Evolutionary conservation across 2,113 vertebrate genomes (phyloP), one percentile per base, ranked within the genome.

Genomic region (Micronycteris hirsuta): DNA sequence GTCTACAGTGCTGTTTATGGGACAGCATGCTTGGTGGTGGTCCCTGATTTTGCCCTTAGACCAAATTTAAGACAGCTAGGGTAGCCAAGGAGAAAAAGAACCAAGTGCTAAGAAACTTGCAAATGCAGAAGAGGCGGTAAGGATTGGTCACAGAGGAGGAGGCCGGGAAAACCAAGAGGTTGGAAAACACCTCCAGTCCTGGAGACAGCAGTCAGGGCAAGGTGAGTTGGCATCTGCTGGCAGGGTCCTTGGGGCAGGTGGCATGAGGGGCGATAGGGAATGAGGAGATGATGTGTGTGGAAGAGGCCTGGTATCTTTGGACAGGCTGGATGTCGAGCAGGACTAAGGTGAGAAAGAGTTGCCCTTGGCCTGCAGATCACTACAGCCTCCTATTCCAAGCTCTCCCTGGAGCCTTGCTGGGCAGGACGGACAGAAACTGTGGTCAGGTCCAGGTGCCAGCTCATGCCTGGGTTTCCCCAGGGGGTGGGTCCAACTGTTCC

Each of bases 401-500:
- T 61, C 86, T 38, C 33, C 41, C 36, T 47, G 74, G 56, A 73
- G 43, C 68, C 36, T 94, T 4, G 3, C 1, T 83, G 47, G 88
- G 77, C 88, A 93, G 54, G 89, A 52, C 31, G n/a, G 68, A 83
- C 91, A 78, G 86, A 95, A 95, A 93, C 82, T 65, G 5, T 63
- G 33, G 12, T 78, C 38, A 65, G 54, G 47, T 68, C 58, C 67
- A 96, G 52, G 86, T 88, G 94, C 86, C 95, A 97, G 43, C 97
- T 96, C 93, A 96, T 74, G 77, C 15, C 68, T 89, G 94, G 96
- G 78, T 94, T 97, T 97, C 78, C 97, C 94, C 86, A 86, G 36
- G 47, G 14, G 61, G 49, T 1, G 26, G 85, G 74, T 88, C 83
- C n/a, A n/a, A n/a, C n/a, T n/a, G n/a, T n/a, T n/a, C n/a, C n/a